phyloP scores from a whole-genome alignment of 2,113 vertebrate genomes.

The Ophthalmotilapia sp. region DNA sequence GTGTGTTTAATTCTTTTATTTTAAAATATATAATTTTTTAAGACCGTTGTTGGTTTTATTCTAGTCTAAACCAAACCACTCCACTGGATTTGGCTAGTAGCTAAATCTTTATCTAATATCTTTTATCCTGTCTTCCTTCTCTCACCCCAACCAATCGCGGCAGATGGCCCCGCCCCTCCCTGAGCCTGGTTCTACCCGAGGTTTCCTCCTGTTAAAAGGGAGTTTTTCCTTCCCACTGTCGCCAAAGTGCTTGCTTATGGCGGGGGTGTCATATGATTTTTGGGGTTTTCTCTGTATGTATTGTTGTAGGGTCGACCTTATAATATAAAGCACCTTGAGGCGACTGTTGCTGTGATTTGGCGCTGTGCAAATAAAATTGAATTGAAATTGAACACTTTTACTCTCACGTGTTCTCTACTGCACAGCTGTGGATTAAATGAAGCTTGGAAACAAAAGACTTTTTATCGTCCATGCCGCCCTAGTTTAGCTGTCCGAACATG shows the following conservation, averaged over 20 bases:
- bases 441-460: background rate
- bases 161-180: background rate
- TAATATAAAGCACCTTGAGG: background rate
- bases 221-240: background rate
- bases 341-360: background rate
- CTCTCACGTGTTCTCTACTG: background rate
- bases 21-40: background rate
- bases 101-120: background rate
- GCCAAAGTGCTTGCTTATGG: background rate
- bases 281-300: background rate
- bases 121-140: background rate
- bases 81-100: background rate
- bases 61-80: background rate
- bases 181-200: fast-evolving
- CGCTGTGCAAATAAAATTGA: fast-evolving
- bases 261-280: fast-evolving
- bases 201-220: background rate
- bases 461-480: fast-evolving
- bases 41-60: background rate
- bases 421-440: background rate
- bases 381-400: background rate
- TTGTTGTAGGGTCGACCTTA: fast-evolving
- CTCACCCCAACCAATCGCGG: background rate
- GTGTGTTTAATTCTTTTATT: background rate
- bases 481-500: background rate